phyloP scores from a whole-genome alignment of 2,888 invertebrate genomes.

The Hyppa rectilinea region DNA sequence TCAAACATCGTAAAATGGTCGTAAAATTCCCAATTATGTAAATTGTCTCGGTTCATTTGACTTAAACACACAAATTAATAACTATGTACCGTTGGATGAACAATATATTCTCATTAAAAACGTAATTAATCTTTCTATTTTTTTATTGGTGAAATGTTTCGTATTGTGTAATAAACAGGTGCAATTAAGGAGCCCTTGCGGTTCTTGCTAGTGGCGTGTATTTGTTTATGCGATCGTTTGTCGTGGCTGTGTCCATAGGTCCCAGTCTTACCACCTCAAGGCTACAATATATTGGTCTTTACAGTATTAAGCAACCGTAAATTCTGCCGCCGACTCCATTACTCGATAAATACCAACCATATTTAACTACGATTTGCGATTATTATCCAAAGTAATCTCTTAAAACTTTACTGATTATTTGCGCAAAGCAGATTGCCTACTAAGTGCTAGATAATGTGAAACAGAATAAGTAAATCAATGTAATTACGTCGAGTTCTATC shows the following conservation, averaged over 20 bases:
- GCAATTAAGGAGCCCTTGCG: constrained; percentile 21
- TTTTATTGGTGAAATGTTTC: constrained; percentile 23
- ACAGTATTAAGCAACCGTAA: constrained; percentile 19
- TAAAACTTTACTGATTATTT: constrained; percentile 35
- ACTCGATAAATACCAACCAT: constrained; percentile 32
- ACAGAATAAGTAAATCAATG: constrained; percentile 38
- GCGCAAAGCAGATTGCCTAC: constrained; percentile 35
- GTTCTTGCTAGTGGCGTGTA: constrained; percentile 25
- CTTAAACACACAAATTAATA: constrained; percentile 47
- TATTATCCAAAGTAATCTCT: constrained; percentile 48
- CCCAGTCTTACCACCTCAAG: constrained; percentile 15
- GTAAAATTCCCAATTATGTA: constrained; percentile 54
- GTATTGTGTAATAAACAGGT: constrained; percentile 14
- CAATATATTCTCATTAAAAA: constrained; percentile 44
- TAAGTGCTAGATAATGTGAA: constrained; percentile 29
- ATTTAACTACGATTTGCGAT: constrained; percentile 37
- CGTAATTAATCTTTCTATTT: constrained; percentile 41
- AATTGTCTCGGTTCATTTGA: constrained; percentile 41
- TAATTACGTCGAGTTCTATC: constrained; percentile 26
- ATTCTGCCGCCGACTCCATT: constrained; percentile 18
- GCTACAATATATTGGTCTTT: constrained; percentile 14
- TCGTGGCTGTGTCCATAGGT: background rate
- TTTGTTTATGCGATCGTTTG: constrained; percentile 20
- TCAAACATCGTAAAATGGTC: constrained; percentile 41
- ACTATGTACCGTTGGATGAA: constrained; percentile 47